These are phyloP conservation scores for Dexiosoma caninum DNA, from an alignment of 2,888 invertebrate genomes.

Conservation along the genomic window DNA sequence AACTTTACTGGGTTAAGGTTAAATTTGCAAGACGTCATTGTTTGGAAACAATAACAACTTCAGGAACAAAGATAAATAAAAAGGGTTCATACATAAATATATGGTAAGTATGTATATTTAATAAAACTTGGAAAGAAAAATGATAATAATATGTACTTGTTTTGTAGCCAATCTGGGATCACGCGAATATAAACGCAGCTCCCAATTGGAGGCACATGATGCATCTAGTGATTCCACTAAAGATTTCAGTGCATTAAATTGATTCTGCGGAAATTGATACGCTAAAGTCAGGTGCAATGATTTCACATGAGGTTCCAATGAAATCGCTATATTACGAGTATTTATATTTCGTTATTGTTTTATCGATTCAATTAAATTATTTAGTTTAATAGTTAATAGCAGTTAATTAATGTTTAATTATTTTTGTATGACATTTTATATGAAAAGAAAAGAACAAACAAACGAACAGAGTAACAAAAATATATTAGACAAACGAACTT, in stretches of 20 bases:
- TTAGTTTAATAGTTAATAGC: constrained; percentile 13
- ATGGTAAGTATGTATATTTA: background rate
- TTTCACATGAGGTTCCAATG: constrained; percentile 88
- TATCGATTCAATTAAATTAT: background rate
- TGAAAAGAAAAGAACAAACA: constrained; percentile 65
- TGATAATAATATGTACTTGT: constrained; percentile 78
- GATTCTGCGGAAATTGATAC: constrained; percentile 88
- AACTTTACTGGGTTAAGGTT: constrained; percentile 46
- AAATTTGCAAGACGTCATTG: constrained; percentile 27
- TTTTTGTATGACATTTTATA: constrained; percentile 29
- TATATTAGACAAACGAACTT: constrained; percentile 38
- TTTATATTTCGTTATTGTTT: background rate
- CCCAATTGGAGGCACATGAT: constrained; percentile 85
- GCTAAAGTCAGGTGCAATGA: constrained; percentile 92
- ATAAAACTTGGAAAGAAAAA: constrained; percentile 3
- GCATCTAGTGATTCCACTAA: constrained; percentile 86
- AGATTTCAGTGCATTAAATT: constrained; percentile 84
- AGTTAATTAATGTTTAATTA: constrained; percentile 26
- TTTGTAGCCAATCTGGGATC: constrained; percentile 87
- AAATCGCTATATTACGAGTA: constrained; percentile 85
- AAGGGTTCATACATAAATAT: background rate
- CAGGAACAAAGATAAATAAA: constrained; percentile 15
- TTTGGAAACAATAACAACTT: constrained; percentile 37
- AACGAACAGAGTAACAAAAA: constrained; percentile 61
- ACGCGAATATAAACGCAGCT: constrained; percentile 90